Evolutionary conservation across 1,140 invertebrate genomes (phyloP).

Genomic region (Ladona fulva): DNA sequence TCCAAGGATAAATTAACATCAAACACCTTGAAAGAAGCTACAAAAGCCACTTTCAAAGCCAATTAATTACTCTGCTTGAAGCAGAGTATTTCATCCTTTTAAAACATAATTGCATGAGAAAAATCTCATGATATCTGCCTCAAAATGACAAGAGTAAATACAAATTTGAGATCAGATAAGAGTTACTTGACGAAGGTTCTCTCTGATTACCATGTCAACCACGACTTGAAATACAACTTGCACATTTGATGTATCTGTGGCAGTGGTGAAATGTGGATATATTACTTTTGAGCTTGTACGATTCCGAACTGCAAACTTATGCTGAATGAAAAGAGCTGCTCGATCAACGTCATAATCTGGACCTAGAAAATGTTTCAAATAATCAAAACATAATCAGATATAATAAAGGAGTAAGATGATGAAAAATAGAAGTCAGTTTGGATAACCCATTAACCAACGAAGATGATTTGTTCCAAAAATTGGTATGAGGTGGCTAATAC

Average conservation of each 20-base stretch:
- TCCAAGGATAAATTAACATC: background rate
- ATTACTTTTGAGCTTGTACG: slow-evolving; percentile 47
- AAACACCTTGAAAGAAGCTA: background rate
- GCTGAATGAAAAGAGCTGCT: slow-evolving; percentile 52
- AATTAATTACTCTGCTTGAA: background rate
- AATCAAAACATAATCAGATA: background rate
- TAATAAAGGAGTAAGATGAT: background rate
- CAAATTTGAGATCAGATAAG: slow-evolving; percentile 31
- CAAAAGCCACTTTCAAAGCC: background rate
- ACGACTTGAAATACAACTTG: slow-evolving; percentile 50
- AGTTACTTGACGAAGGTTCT: slow-evolving; percentile 46
- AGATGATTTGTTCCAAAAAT: too few species aligned
- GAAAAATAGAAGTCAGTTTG: too few species aligned
- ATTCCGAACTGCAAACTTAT: slow-evolving; percentile 49
- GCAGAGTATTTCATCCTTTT: background rate
- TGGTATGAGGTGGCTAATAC: too few species aligned
- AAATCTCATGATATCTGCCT: background rate
- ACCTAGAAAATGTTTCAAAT: slow-evolving; percentile 40
- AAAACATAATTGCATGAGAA: background rate
- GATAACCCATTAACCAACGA: too few species aligned
- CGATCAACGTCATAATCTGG: slow-evolving; percentile 53
- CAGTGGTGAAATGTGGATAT: slow-evolving; percentile 54
- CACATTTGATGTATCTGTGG: slow-evolving; percentile 55
- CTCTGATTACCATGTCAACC: slow-evolving; percentile 50
- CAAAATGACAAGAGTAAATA: background rate